These are phyloP conservation scores for Noctua comes DNA, from an alignment of 2,888 invertebrate species.

Conservation along the genomic window DNA sequence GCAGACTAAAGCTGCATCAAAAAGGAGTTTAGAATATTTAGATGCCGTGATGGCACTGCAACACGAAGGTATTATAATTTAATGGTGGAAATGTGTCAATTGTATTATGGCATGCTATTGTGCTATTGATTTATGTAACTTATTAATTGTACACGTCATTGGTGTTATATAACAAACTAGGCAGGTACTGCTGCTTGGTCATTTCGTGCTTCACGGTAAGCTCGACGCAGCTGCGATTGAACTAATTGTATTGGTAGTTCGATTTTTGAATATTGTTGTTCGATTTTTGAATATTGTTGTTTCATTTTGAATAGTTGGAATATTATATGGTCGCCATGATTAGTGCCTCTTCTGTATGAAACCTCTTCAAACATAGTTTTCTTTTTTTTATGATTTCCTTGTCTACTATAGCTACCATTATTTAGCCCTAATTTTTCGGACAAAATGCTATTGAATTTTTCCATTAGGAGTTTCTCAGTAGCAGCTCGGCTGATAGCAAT, in stretches of 20 bases:
- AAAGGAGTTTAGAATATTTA: slow-evolving; percentile 6
- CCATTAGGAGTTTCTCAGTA: not conserved
- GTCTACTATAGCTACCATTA: not conserved
- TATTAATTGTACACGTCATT: slow-evolving; percentile 10
- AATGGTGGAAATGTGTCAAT: slow-evolving; percentile 43
- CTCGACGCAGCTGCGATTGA: not conserved
- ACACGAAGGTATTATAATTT: slow-evolving; percentile 33
- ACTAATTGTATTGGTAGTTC: not conserved
- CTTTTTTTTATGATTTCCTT: not conserved
- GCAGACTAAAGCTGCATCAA: not conserved
- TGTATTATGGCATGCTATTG: slow-evolving; percentile 34
- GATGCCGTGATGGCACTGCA: slow-evolving; percentile 24
- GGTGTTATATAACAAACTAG: slow-evolving; percentile 30
- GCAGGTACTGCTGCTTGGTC: not conserved
- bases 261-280: not conserved
- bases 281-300: not conserved
- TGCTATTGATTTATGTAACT: slow-evolving; percentile 43
- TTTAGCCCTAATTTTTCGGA: not conserved
- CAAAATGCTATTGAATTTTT: not conserved
- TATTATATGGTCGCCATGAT: not conserved
- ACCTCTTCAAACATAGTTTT: not conserved
- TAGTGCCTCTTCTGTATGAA: not conserved
- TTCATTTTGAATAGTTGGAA: not conserved
- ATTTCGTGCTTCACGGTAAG: slow-evolving; percentile 21
- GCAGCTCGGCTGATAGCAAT: not conserved